Evolutionary conservation across 2,888 invertebrate species (phyloP), one percentile per base, ranked within the genome.

Genomic region (Oeneis ivallda): DNA sequence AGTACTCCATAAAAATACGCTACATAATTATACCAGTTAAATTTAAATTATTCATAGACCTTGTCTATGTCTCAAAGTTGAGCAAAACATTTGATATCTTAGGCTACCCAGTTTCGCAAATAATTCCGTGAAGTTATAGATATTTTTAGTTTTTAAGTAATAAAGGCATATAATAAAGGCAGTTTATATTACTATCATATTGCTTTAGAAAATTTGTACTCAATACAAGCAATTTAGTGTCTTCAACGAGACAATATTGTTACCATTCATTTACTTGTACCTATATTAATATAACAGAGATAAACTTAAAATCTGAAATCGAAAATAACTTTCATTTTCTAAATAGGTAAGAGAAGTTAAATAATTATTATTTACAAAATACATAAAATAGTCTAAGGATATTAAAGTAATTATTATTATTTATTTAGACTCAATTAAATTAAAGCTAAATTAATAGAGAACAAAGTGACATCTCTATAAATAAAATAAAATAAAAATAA

Each of bases 181-280:
- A 58, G 47, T 6, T 41, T 41, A 19, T 19, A 19, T 37, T 54
- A 39, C 54, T 17, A 47, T 15, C 32, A 47, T 47, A 58, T 58
- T 58, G 58, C 58, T 58, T 58, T 58, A 58, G 34, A 47, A 58
- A 47, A 58, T 58, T 58, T 58, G 58, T 58, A 58, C 47, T 58
- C 34, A 47, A 58, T 58, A 58, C 58, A 45, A 19, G 32, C 15
- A 34, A 32, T 45, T 26, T 50, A 50, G 49, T 50, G 49, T 50
- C 49, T 26, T 26, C 49, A 5, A 11, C 10, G 10, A 17, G 54
- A 54, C 37, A 39, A 34, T 10, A 39, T 17, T 10, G 34, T 19
- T 37, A 34, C 17, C 39, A 39, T 17, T 9, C 53, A 34, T 39
- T 50, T 50, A 7, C 50, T 50, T 11, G 17, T 34, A 53, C 37